Conservation (phyloP, 1,140 invertebrate species). For the Ceratosolen solmsi region DNA sequence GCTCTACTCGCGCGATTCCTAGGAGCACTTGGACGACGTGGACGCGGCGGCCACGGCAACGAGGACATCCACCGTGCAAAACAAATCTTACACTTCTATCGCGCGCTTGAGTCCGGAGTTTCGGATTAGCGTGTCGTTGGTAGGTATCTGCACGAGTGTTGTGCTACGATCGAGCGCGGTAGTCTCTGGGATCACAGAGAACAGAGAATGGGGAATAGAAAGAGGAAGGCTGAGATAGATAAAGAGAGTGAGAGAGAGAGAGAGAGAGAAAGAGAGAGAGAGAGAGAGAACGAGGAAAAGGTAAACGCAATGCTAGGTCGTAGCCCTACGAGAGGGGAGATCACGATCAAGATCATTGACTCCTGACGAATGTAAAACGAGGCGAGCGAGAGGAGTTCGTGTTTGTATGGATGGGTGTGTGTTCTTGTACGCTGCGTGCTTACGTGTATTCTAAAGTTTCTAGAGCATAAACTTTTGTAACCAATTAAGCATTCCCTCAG, state of each 20-base stretch:
- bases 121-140: conserved; percentile 38
- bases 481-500: conserved; percentile 19
- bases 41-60: not conserved
- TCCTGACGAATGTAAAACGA: conserved; percentile 65
- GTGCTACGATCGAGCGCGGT: not conserved
- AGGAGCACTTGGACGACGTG: not conserved
- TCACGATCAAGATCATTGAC: conserved; percentile 68
- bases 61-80: conserved; percentile 31
- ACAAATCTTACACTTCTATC: conserved; percentile 24
- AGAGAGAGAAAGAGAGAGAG: conserved; percentile 12
- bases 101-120: not conserved
- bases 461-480: conserved; percentile 23
- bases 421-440: not conserved
- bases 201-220: conserved; percentile 36
- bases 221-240: conserved; percentile 3
- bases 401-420: not conserved
- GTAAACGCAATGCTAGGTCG: conserved; percentile 33
- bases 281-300: conserved; percentile 39
- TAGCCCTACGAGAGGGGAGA: conserved; percentile 48
- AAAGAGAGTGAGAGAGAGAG: not conserved
- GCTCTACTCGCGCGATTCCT: conserved; percentile 19
- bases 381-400: conserved; percentile 32
- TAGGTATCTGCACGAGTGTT: not conserved
- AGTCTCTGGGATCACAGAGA: not conserved
- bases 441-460: not conserved